Percentiles rank a stretch among this genome's conserved stretches.
These are phyloP conservation scores for Drosophila setifemur DNA, from an alignment of 1,140 invertebrate genomes.

Conservation along the genomic window DNA sequence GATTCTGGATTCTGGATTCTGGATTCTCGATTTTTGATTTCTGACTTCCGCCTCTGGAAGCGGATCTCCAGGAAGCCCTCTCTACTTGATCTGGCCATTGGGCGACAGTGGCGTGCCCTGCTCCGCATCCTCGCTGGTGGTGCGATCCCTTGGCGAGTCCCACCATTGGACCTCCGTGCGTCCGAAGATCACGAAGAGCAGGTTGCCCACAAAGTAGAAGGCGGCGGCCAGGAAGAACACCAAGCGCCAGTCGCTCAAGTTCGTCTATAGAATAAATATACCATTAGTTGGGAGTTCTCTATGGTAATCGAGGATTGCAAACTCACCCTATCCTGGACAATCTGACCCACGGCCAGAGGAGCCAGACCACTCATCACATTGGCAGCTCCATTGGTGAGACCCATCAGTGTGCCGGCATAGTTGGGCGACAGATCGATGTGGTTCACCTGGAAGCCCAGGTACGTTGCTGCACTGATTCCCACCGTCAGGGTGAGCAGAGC, in stretches of 20 bases:
- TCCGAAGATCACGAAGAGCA: constrained; percentile 88
- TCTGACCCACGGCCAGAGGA: constrained; percentile 85
- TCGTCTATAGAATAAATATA: constrained; percentile 19
- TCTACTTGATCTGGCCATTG: constrained; percentile 29
- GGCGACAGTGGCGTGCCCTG: constrained; percentile 47
- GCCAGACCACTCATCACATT: constrained; percentile 90
- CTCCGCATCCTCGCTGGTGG: constrained; percentile 47
- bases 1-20: constrained; percentile 39
- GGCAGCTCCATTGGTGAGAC: constrained; percentile 89
- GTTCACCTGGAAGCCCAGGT: constrained; percentile 88
- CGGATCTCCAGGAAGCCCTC: background rate
- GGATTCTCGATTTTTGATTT: too few species aligned
- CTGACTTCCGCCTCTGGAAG: background rate
- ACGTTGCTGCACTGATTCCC: constrained; percentile 89
- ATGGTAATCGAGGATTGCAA: background rate
- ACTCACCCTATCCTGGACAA: constrained; percentile 86
- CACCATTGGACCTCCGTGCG: constrained; percentile 86
- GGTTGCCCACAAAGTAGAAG: constrained; percentile 87
- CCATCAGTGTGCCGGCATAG: constrained; percentile 87
- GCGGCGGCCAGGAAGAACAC: constrained; percentile 89
- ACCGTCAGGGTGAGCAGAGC: constrained; percentile 87
- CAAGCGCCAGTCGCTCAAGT: constrained; percentile 86
- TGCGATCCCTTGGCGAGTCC: constrained; percentile 83
- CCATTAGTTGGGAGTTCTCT: background rate
- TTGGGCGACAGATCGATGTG: constrained; percentile 91